A percentile compares a stretch with the other conserved stretches of the same genome.
Evolutionary conservation across 2,888 invertebrate genomes (phyloP).

Genomic region (Enchytraeus crypticus): DNA sequence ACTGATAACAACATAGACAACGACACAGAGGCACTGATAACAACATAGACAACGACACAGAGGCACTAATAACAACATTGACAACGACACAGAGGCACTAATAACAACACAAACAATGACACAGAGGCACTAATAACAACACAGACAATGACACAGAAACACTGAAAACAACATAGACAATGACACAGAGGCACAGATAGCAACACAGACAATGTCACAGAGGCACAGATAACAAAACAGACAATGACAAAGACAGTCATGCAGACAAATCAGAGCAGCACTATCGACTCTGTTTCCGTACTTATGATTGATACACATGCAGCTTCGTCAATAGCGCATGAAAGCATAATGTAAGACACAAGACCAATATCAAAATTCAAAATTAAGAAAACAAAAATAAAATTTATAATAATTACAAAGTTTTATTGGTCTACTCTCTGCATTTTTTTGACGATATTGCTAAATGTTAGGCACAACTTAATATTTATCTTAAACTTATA

Average conservation of each 20-base stretch:
- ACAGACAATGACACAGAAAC: not conserved
- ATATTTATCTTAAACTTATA: too few species aligned
- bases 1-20: not conserved
- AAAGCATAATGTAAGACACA: too few species aligned
- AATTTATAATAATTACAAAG: too few species aligned
- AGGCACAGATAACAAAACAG: not conserved
- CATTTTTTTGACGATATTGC: too few species aligned
- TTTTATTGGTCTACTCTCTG: too few species aligned
- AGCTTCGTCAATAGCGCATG: too few species aligned
- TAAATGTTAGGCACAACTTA: too few species aligned
- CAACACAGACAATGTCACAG: not conserved
- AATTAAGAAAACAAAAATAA: too few species aligned
- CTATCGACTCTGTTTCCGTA: not conserved
- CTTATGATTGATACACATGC: not conserved
- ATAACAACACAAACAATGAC: not conserved
- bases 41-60: not conserved
- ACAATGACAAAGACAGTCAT: not conserved
- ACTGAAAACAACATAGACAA: not conserved
- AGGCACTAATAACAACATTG: not conserved
- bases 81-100: not conserved
- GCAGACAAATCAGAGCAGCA: not conserved
- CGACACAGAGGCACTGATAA: not conserved
- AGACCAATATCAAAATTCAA: too few species aligned
- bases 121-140: not conserved
- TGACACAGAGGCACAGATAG: not conserved